Conservation (phyloP, 1,140 invertebrate species). For the Neodiprion pinetum region DNA sequence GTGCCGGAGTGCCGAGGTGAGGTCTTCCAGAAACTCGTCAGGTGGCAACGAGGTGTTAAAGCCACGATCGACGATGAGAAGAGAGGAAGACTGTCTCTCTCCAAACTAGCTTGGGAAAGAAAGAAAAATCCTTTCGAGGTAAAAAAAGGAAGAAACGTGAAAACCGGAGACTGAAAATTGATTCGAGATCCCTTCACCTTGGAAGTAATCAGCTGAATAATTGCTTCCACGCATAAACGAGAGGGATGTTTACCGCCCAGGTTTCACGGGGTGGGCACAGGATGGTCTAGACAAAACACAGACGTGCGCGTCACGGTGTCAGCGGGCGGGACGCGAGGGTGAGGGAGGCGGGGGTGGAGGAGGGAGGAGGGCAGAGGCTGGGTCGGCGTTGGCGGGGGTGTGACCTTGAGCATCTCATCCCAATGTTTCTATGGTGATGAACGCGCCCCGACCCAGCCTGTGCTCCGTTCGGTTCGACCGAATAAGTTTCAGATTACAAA, state of each 20-base stretch:
- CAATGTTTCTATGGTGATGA: slow-evolving; percentile 50
- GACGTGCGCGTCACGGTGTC: slow-evolving; percentile 34
- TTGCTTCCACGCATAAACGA: background rate
- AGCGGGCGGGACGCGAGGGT: background rate
- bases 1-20: too few relatives aligned
- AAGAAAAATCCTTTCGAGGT: too few relatives aligned
- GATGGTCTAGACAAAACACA: slow-evolving; percentile 54
- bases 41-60: too few relatives aligned
- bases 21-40: too few relatives aligned
- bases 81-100: too few relatives aligned
- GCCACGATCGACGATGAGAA: too few relatives aligned
- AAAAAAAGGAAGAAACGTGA: too few relatives aligned
- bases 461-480: background rate
- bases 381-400: slow-evolving; percentile 21
- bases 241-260: background rate
- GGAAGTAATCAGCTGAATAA: background rate
- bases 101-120: too few relatives aligned
- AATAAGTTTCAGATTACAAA: slow-evolving; percentile 1
- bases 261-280: slow-evolving; percentile 24
- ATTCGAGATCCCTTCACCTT: background rate
- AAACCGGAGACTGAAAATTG: background rate
- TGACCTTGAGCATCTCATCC: slow-evolving; percentile 52
- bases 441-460: slow-evolving; percentile 39
- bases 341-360: background rate
- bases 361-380: background rate